Base-by-base conservation (phyloP, 2,888 invertebrate genomes). In the Drosophila ezoana region DNA sequence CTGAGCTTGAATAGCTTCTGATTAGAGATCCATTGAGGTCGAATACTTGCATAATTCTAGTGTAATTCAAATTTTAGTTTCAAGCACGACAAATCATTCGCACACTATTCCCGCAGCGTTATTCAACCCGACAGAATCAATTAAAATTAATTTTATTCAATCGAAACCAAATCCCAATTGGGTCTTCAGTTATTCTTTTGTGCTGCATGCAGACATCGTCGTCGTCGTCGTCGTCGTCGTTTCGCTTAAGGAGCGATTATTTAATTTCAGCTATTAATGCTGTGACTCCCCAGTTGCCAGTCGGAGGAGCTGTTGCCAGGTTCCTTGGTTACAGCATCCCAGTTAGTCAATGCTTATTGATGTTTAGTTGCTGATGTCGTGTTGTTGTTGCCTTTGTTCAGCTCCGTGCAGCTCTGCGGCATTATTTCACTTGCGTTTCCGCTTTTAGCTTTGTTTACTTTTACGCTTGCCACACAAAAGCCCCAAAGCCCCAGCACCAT, bases 381-480 rank as follows among this genome's bases (percentile, higher is more conserved):
- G 59, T 41, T 58, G 40, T 49, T 53, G 53, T 57, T 73, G 61
- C 14, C 38, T 35, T 35, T 48, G 70, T 41, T 79, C 14, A 74
- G 76, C 53, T 69, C 47, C 75, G 54, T 75, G 75, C 74, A 68
- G 79, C 75, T 74, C 75, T 76, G 77, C 57, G 76, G 71, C 78
- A 80, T 80, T 80, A 82, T 82, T 80, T 80, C 77, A 83, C 81
- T 83, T 87, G 83, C 87, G 89, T 87, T 83, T 83, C 83, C 89
- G 85, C 83, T 89, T 87, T 83, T 89, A 78, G 89, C 89, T 72
- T 84, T 83, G 89, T 83, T 83, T 83, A 83, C 87, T 84, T 87
- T 83, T 83, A 78, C 89, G 89, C 83, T 83, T 80, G 76, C 85
- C 87, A 70, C 82, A 81, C 85, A 81, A 87, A 81, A 84, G 87